Conservation (phyloP, 2,113 vertebrate genomes). For the Lasiurus cinereus region DNA sequence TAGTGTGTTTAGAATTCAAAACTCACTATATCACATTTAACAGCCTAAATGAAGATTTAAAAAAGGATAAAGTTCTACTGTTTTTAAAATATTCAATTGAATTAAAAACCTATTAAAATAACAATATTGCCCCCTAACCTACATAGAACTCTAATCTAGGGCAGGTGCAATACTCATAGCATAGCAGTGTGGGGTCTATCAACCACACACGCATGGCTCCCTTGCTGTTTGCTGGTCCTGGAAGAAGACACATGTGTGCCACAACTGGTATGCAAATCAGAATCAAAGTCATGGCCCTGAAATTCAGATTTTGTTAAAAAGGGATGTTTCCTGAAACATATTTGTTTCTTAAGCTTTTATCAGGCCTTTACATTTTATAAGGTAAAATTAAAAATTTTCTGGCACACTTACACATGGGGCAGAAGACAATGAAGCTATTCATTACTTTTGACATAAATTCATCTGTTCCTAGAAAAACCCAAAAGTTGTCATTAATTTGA, state of each 20-base stretch:
- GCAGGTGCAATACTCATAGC: slow-evolving; percentile 77
- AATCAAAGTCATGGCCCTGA: slow-evolving; percentile 68
- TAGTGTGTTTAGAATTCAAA: slow-evolving; percentile 73
- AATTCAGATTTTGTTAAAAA: slow-evolving; percentile 63
- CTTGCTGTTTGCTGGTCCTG: slow-evolving; percentile 77
- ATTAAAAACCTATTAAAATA: slow-evolving; percentile 78
- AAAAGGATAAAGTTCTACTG: slow-evolving; percentile 78
- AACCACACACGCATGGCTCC: slow-evolving; percentile 78
- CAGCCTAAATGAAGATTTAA: slow-evolving; percentile 82
- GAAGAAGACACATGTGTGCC: slow-evolving; percentile 76
- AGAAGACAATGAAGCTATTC: slow-evolving; percentile 19
- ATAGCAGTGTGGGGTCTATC: slow-evolving; percentile 74
- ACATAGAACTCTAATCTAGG: slow-evolving; percentile 77
- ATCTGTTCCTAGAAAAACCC: neutral
- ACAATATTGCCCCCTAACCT: slow-evolving; percentile 75
- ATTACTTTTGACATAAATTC: slow-evolving; percentile 51
- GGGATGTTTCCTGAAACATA: slow-evolving; percentile 63
- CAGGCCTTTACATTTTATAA: slow-evolving; percentile 60
- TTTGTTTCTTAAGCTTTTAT: slow-evolving; percentile 43
- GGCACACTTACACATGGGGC: neutral
- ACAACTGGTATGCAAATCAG: slow-evolving; percentile 57
- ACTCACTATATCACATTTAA: slow-evolving; percentile 77
- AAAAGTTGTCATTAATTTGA: slow-evolving; percentile 17
- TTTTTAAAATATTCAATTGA: slow-evolving; percentile 81
- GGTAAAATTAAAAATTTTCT: neutral